Evolutionary conservation across 1,140 invertebrate species (phyloP), one percentile per base, ranked within the genome.

Genomic region (Idris sp.): DNA sequence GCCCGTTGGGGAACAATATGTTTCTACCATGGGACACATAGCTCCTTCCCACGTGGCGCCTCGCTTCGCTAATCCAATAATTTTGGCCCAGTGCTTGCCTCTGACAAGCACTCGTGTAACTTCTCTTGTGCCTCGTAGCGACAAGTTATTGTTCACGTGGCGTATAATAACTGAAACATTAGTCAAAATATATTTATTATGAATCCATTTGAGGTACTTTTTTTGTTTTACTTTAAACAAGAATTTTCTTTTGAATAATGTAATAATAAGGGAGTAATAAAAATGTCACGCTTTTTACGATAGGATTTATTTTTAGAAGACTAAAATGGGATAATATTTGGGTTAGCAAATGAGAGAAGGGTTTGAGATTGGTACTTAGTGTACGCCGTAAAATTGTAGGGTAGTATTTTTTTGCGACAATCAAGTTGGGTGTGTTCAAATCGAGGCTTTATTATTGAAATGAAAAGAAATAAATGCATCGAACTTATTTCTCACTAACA

Each of bases 1-100:
- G 81, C 80, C 68, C 86, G 74, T 86, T 85, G 74, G 86, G 86
- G 86, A 86, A 81, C 84, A 80, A 86, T 87, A 79, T 78, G 69
- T 79, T 40, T 78, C 78, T 81, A 78, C 78, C 86, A 81, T 71
- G 85, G 86, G 85, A 86, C 79, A 79, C 82, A 86, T 87, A 85
- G 83, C 81, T 84, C 79, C 81, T 83, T 83, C 80, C 81, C 80
- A 84, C 81, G 83, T 85, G 82, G 79, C 79, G 81, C 77, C 80
- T 82, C 77, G 78, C 71, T 80, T 80, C 80, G 79, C 65, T 82
- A 79, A 78, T 81, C 80, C 82, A 79, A 84, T 86, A 85, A 86
- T 83, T 87, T 76, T 82, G 53, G 44, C 46, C 49, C 44, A 54
- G 38, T 25, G 67, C 68, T 65, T 49, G 51, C 59, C 38, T 65